These are phyloP conservation scores for Drosophila simulans DNA, from an alignment of 1,140 invertebrate species.

Conservation along the genomic window DNA sequence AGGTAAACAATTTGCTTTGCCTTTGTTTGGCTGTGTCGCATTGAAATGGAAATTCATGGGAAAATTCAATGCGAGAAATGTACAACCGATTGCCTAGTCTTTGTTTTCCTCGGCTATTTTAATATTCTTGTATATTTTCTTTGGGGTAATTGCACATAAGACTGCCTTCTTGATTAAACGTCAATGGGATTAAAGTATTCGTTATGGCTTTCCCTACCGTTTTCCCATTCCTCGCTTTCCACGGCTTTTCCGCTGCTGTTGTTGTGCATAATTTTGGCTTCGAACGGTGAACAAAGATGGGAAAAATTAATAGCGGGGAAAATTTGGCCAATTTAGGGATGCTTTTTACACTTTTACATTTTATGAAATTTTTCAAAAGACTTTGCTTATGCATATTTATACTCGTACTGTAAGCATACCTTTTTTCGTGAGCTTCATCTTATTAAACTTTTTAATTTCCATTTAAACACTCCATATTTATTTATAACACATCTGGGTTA, in stretches of 20 bases:
- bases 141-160: slow-evolving; percentile 25
- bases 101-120: slow-evolving; percentile 26
- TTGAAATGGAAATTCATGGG: slow-evolving; percentile 66
- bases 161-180: slow-evolving; percentile 66
- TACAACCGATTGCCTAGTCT: slow-evolving; percentile 56
- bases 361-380: not conserved
- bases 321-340: not conserved
- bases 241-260: slow-evolving; percentile 5
- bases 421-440: not conserved
- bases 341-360: slow-evolving; percentile 3
- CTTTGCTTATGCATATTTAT: not conserved
- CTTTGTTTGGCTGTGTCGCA: slow-evolving; percentile 18
- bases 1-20: slow-evolving; percentile 54
- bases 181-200: slow-evolving; percentile 80
- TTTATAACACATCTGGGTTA: too few species aligned
- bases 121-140: not conserved
- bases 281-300: slow-evolving; percentile 25
- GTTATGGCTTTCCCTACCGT: slow-evolving; percentile 12
- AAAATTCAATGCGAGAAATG: slow-evolving; percentile 67
- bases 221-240: not conserved
- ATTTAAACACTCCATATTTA: too few species aligned
- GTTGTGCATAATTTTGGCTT: slow-evolving; percentile 41
- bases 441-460: not conserved
- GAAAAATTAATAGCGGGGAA: slow-evolving; percentile 19
- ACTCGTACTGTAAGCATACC: not conserved